phyloP scores from a whole-genome alignment of 2,797 vertebrate genomes.

The Pantherophis vulpinus region DNA sequence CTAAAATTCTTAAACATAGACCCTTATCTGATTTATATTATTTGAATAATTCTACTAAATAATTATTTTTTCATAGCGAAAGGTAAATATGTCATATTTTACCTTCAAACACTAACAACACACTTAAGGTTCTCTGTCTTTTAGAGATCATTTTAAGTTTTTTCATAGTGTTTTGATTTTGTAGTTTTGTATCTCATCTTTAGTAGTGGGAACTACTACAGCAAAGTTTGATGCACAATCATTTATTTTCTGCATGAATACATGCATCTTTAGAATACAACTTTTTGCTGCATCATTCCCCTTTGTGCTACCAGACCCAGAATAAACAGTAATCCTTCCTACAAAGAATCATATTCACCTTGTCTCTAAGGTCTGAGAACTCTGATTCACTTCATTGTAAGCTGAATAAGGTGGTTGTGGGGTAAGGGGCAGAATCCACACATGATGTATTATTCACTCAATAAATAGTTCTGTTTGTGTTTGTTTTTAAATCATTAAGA shows the following conservation, averaged over 20 bases:
- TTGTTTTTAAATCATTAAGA: conserved; percentile 44
- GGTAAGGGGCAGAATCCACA: background rate
- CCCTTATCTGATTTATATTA: conserved; percentile 27
- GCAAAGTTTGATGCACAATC: background rate
- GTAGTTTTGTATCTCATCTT: conserved; percentile 33
- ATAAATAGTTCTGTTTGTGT: conserved; percentile 39
- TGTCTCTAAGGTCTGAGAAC: conserved; percentile 26
- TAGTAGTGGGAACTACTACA: background rate
- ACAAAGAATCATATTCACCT: conserved; percentile 37
- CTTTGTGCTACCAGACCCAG: conserved; percentile 20
- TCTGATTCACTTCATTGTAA: conserved; percentile 38
- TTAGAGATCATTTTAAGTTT: conserved; percentile 18
- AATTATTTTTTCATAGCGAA: conserved; percentile 40
- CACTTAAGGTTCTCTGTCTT: conserved; percentile 34
- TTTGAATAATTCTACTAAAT: conserved; percentile 44
- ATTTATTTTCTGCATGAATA: background rate
- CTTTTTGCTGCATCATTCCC: conserved; percentile 37
- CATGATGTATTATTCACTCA: conserved; percentile 26
- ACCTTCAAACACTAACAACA: conserved; percentile 41
- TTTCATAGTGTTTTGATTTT: conserved; percentile 48
- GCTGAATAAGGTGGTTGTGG: conserved; percentile 24
- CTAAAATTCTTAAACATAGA: background rate
- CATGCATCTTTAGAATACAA: background rate
- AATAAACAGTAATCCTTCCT: conserved; percentile 13
- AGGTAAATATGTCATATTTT: conserved; percentile 56